Evolutionary conservation across 2,797 vertebrate species (phyloP), one percentile per base, ranked within the genome.

Genomic region (Girardinus metallicus): DNA sequence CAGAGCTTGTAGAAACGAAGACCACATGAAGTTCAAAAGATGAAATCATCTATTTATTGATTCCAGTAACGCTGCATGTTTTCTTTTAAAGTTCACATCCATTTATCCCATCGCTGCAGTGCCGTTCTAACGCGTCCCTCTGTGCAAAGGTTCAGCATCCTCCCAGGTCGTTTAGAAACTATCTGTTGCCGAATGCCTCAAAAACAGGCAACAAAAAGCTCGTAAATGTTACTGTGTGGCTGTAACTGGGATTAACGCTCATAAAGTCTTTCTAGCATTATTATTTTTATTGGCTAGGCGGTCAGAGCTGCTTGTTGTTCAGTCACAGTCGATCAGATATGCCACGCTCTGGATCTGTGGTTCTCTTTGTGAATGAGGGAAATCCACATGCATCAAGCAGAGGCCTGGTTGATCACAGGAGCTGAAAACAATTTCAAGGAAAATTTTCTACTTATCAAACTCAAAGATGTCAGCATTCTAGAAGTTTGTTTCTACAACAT

Each of bases 161-260:
- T 23, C 51, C 51, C 51, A 10, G 8, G 51, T 53, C 51, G 26
- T 53, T 26, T 26, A 53, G 51, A 26, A 26, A 26, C 51, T 53
- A 76, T 74, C 68, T 83, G 75, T 29, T 77, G 73, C 74, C 55
- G 0, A 13, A 11, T 57, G n/a, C 80, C 80, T 85, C 0, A 71
- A 73, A 87, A 90, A 34, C 87, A 91, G 86, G 85, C 85, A 86
- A 80, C 16, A 5, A 12, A 83, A 74, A 26, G 74, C 79, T 86
- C 46, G 76, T 74, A 75, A 72, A 84, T 57, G 74, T 72, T 12
- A 49, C 85, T 53, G 77, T 78, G 2, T 41, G 74, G 80, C 77
- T 72, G 78, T 83, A 87, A 82, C 68, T 80, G 71, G 26, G 21
- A 7, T 15, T 75, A 64, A 70, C 11, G 5, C 39, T 70, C 16